These are phyloP conservation scores for Schizaphis graminum DNA, from an alignment of 2,888 invertebrate species.

Conservation along the genomic window DNA sequence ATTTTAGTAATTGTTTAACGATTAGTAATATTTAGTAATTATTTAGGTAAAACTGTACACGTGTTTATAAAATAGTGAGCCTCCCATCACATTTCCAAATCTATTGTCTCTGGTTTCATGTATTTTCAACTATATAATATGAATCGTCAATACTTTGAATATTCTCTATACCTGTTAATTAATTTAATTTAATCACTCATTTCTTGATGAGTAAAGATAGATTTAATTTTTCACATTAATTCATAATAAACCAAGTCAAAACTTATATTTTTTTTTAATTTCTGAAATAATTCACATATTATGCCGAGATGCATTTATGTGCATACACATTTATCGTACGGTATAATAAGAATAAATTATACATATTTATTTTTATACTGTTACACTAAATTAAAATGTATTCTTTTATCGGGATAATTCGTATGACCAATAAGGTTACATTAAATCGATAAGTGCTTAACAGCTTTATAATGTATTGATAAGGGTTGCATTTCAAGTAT, in stretches of 20 bases:
- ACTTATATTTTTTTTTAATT: not conserved
- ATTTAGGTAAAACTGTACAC: too few relatives aligned
- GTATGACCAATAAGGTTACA: not conserved
- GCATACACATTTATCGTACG: not conserved
- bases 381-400: not conserved
- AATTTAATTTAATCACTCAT: not conserved
- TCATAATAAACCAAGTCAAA: not conserved
- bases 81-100: too few relatives aligned
- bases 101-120: too few relatives aligned
- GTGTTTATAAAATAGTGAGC: too few relatives aligned
- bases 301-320: not conserved
- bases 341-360: not conserved
- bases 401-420: not conserved
- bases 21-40: too few relatives aligned
- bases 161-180: not conserved
- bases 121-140: not conserved
- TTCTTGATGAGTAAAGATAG: not conserved
- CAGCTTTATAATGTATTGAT: not conserved
- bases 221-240: not conserved
- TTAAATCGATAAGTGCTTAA: not conserved
- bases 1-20: too few relatives aligned
- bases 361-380: not conserved
- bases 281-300: not conserved
- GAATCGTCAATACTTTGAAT: not conserved
- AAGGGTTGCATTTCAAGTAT: not conserved